phyloP scores from a whole-genome alignment of 2,888 invertebrate genomes.

The Patella caerulea region DNA sequence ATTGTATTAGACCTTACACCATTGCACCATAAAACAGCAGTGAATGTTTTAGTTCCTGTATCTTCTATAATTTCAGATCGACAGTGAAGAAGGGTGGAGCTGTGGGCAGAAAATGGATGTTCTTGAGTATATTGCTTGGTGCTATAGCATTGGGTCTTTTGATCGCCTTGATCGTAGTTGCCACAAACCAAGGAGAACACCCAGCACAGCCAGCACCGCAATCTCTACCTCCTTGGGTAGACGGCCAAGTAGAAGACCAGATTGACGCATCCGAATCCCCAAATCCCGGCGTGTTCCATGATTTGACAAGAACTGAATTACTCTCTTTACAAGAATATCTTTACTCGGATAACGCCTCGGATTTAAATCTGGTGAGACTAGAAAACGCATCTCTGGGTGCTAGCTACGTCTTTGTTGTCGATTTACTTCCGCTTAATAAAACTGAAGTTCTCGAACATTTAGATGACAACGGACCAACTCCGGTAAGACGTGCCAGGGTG shows the following conservation, averaged over 20 bases:
- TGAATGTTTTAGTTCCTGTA: too few species aligned
- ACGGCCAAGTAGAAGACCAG: conserved; percentile 4
- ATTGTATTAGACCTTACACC: too few species aligned
- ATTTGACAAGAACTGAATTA: conserved; percentile 45
- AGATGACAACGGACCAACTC: conserved; percentile 36
- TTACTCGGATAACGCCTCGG: conserved; percentile 23
- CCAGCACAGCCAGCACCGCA: too few species aligned
- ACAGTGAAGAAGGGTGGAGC: too few species aligned
- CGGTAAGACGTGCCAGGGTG: conserved; percentile 46
- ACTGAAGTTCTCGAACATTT: conserved; percentile 36
- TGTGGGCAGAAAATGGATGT: conserved; percentile 32
- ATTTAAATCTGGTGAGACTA: conserved; percentile 34
- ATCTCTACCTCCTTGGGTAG: too few species aligned
- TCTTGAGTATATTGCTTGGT: conserved; percentile 34
- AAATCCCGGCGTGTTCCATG: conserved; percentile 45
- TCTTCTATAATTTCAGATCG: too few species aligned
- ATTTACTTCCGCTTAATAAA: conserved; percentile 48
- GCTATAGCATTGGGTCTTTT: conserved; percentile 38
- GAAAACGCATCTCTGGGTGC: conserved; percentile 19
- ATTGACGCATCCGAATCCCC: conserved; percentile 40
- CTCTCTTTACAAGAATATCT: conserved; percentile 35
- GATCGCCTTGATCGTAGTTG: conserved; percentile 32
- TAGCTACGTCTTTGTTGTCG: conserved; percentile 42
- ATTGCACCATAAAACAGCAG: too few species aligned
- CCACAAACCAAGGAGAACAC: too few species aligned